Evolutionary conservation across 2,888 invertebrate species (phyloP), one percentile per base, ranked within the genome.

Genomic region (Orchesella flavescens): DNA sequence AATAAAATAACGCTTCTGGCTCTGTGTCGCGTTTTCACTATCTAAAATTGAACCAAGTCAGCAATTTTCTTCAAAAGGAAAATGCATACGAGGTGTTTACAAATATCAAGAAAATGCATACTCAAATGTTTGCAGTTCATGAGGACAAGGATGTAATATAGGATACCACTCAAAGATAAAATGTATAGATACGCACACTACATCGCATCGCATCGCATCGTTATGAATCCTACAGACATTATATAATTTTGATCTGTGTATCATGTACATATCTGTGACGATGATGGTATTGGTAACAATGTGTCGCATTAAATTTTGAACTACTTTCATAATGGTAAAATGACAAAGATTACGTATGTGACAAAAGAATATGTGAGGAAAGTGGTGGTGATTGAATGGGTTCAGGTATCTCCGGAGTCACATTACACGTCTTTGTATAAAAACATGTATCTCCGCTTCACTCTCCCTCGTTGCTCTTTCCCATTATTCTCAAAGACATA

Each of bases 391-490:
- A 72, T 43, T 72, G 72, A 72, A 57, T 61, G 24, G 19, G 15
- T 24, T 53, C 72, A 72, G 72, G 72, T 72, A 72, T 72, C 72
- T 72, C 72, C 3, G 15, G 72, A 72, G 72, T 17, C 24, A 57
- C 72, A 34, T 72, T 72, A 72, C 13, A 7, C 3, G 57, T 57
- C 57, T 19, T 19, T 57, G 13, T 57, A 5, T 55, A 19, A 53
- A 53, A n/a, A 53, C 4, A 1, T 53, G 53, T 3, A 53, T n/a
- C 13, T 53, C 53, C 4, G 2, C 53, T 53, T 3, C 53, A 53
- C 53, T n/a, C 53, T 34, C 65, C 34, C 65, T 24, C 10, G 65
- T 65, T 34, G 34, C 65, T 24, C 12, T 23, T 65, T 17, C 15
- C 17, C 34, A 17, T 34, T 23, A 65, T 65, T 15, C 17, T 53